Evolutionary conservation across 2,113 vertebrate genomes (phyloP), one percentile per base, ranked within the genome.

Genomic region (Reinhardtius hippoglossoides): DNA sequence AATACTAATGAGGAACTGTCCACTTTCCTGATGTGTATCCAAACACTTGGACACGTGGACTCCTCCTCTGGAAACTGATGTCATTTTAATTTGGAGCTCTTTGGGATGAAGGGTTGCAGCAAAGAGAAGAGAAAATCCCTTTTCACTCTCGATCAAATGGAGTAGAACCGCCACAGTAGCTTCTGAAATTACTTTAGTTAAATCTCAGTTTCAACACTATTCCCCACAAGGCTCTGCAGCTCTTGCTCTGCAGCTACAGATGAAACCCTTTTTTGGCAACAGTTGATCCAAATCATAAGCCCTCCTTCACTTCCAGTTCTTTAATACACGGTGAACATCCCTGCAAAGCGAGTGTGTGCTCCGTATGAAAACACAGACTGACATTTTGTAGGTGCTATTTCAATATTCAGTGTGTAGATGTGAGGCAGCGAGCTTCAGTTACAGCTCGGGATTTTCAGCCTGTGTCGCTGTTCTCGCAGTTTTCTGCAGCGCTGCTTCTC

Each of bases 1-100:
- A 68, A 65, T 85, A 63, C 63, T 60, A 85, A 83, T 52, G 80
- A 79, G 59, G 69, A 71, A 65, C 77, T 74, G 67, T 80, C 50
- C 50, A 65, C 69, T 60, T 37, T 61, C 2, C 72, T 76, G 72
- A 59, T 71, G 42, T 44, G 21, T 3, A 50, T 71, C 44, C 57
- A 72, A 71, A 80, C 57, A 73, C 21, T 13, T 44, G 24, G 60
- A 52, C 44, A 18, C 52, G 40, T 23, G 77, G 76, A 69, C 37
- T 67, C 8, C 48, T 26, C 50, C 63, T 46, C 46, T 74, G 37
- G 15, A 64, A 75, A 69, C 64, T 31, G 5, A 60, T 5, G 60
- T 81, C 48, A 63, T 63, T 83, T 48, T 8, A 71, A 66, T 61
- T 56, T 56, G 10, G 13, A 60, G 67, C 35, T 57, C 21, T 59